Base-by-base conservation (phyloP, 1,140 invertebrate genomes). In the Drosophila pseudoobscura region DNA sequence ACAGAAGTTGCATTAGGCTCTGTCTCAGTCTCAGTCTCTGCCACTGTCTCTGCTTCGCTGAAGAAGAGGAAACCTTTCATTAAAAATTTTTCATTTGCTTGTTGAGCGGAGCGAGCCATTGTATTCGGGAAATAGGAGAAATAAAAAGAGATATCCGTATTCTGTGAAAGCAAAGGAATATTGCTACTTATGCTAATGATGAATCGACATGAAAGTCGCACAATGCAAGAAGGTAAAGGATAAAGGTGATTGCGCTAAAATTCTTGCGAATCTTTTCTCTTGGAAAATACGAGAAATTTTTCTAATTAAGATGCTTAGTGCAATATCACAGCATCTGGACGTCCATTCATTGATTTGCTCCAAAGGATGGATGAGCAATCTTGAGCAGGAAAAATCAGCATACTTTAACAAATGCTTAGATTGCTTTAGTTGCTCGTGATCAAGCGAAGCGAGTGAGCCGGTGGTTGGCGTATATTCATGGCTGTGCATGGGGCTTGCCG, bases 1-100 rank as follows among this genome's bases (percentile, higher is more conserved):
- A 85, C 73, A 77, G 78, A 71, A 85, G 55, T 72, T 80, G 78
- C 82, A 87, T 85, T 85, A 85, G 78, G 72, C 75, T 49, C 35
- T 39, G 11, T 9, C 54, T 9, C 45, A 41, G 60, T 11, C 61
- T 11, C 29, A 41, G 60, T 11, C 61, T 11, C 29, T 22, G 51
- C 7, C 51, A 0, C 9, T 20, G 15, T 22, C 43, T 9, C 13
- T 7, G 6, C 0, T 2, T 6, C 15, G 20, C 4, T n/a, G 20
- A 47, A 54, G 20, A n/a, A 7, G 31, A n/a, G 51, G 20, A 26
- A 57, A 56, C 47, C 47, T 68, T 43, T 46, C 55, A 69, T 35
- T 63, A 43, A 15, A 26, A 57, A 44, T 57, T 43, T 51, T 69
- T 52, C 63, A 56, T 20, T 69, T 46, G 35, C 65, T 64, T 43